A percentile compares a stretch with the other conserved stretches of the same genome.
Conservation (phyloP, 2,113 vertebrate genomes). For the Sitta europaea region DNA sequence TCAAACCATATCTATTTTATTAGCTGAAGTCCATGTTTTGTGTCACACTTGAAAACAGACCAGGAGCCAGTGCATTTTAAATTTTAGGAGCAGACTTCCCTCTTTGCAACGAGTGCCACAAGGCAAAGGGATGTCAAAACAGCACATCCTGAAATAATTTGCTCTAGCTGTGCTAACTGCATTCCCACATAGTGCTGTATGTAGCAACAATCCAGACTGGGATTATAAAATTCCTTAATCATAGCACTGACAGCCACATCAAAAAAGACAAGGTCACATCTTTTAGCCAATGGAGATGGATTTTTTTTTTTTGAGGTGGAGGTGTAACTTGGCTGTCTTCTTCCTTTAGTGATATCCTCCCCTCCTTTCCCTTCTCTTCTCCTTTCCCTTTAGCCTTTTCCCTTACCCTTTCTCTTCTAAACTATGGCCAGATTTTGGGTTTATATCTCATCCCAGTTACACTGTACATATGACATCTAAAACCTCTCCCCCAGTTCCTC, state of each 20-base stretch:
- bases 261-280: background rate
- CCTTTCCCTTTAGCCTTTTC: background rate
- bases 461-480: background rate
- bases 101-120: background rate
- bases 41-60: background rate
- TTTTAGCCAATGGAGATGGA: background rate
- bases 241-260: background rate
- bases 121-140: background rate
- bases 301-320: background rate
- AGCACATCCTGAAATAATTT: background rate
- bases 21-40: background rate
- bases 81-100: background rate
- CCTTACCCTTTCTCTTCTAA: background rate
- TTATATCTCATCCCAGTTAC: background rate
- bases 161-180: background rate
- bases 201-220: background rate
- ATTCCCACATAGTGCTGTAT: background rate
- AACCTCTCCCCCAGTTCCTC: background rate
- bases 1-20: background rate
- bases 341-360: rapidly evolving
- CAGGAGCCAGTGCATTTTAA: background rate
- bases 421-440: background rate
- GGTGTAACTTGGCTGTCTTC: background rate
- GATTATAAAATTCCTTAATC: background rate
- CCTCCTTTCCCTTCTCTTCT: background rate